These are phyloP conservation scores for Xestia xanthographa DNA, from an alignment of 2,888 invertebrate species.

Conservation along the genomic window DNA sequence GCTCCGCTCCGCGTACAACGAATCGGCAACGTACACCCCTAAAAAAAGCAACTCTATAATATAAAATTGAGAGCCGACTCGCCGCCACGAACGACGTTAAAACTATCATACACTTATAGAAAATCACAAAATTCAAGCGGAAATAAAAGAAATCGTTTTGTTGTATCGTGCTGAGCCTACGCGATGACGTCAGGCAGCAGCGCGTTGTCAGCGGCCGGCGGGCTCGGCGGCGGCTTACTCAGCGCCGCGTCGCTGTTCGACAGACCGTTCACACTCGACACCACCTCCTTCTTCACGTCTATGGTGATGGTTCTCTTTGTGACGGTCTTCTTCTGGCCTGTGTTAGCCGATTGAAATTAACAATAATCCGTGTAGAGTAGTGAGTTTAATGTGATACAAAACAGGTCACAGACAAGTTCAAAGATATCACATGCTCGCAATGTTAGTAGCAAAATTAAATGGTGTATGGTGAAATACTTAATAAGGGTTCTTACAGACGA, in stretches of 20 bases:
- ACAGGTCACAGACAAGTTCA: background rate
- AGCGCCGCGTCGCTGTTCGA: slow-evolving; percentile 74
- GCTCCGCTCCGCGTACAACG: slow-evolving; percentile 68
- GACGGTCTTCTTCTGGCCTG: slow-evolving; percentile 75
- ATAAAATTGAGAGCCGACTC: slow-evolving; percentile 87
- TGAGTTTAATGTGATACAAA: background rate
- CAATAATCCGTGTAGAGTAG: too few species aligned
- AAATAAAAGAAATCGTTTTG: slow-evolving; percentile 87
- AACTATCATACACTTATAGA: slow-evolving; percentile 89
- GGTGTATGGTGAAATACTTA: background rate
- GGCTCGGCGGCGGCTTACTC: slow-evolving; percentile 87
- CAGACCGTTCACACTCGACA: slow-evolving; percentile 58
- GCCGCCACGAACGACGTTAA: slow-evolving; percentile 82
- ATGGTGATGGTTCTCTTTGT: slow-evolving; percentile 68
- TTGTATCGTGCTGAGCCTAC: slow-evolving; percentile 70
- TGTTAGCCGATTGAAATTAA: slow-evolving; percentile 77
- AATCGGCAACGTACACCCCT: slow-evolving; percentile 82
- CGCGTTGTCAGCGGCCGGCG: slow-evolving; percentile 85
- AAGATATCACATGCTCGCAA: background rate
- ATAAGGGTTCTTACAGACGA: too few species aligned
- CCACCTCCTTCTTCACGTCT: slow-evolving; percentile 64
- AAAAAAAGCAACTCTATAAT: slow-evolving; percentile 90
- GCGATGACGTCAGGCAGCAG: slow-evolving; percentile 88
- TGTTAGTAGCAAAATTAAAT: background rate
- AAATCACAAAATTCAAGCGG: slow-evolving; percentile 91